Conservation (phyloP, 2,113 vertebrate genomes). For the Chinchilla lanigera region DNA sequence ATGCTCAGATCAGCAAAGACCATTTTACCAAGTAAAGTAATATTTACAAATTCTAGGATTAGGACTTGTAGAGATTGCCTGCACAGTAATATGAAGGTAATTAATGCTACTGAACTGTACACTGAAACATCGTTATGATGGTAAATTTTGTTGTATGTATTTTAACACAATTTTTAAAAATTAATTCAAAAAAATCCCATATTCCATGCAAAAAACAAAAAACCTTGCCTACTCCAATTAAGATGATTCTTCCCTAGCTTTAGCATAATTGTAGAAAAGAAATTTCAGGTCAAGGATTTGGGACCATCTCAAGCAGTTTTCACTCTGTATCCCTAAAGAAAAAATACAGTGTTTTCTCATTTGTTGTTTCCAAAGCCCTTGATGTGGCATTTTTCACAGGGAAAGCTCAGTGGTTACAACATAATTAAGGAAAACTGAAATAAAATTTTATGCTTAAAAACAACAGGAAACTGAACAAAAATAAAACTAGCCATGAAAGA, state of each 20-base stretch:
- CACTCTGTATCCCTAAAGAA: conserved; percentile 13
- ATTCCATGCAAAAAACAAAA: background rate
- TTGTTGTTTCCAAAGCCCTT: background rate
- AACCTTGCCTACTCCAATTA: background rate
- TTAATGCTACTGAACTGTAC: background rate
- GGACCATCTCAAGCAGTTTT: background rate
- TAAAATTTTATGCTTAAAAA: conserved; percentile 44
- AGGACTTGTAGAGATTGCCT: background rate
- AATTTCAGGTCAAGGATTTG: background rate
- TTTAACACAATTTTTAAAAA: background rate
- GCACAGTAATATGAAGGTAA: background rate
- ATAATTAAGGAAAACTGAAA: background rate
- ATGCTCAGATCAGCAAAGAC: background rate
- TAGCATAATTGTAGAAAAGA: background rate
- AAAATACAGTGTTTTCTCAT: background rate
- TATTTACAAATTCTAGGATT: background rate
- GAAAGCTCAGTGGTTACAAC: conserved; percentile 45
- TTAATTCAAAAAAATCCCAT: background rate
- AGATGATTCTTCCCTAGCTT: background rate
- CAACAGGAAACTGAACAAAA: conserved; percentile 2
- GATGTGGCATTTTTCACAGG: background rate
- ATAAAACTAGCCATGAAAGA: conserved; percentile 27
- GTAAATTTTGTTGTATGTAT: background rate
- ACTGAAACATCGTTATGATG: background rate
- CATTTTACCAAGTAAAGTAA: background rate